A percentile compares a stretch with the other conserved stretches of the same genome.
Evolutionary conservation across 2,113 vertebrate species (phyloP).

Genomic region (Upupa epops): DNA sequence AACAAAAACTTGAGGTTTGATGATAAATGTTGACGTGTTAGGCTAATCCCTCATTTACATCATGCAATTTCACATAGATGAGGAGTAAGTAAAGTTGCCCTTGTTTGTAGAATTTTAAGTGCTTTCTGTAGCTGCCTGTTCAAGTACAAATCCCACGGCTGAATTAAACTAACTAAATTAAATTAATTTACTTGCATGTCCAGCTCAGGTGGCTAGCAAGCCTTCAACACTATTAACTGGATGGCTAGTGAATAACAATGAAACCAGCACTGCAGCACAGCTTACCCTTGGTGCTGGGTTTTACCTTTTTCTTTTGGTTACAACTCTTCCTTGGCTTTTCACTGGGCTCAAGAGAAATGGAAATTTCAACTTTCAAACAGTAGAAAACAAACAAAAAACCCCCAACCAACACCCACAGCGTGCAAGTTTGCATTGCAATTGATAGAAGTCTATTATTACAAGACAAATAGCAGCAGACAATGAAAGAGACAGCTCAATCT

Average conservation of each 20-base stretch:
- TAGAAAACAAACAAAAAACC: background rate
- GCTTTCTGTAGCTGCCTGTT: background rate
- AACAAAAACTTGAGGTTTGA: background rate
- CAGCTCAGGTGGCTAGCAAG: constrained; percentile 41
- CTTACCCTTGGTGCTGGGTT: background rate
- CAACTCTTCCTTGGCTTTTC: background rate
- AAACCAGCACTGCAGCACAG: background rate
- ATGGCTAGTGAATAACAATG: background rate
- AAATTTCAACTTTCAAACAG: background rate
- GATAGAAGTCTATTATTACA: constrained; percentile 48
- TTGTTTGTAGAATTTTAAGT: background rate
- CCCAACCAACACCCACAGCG: background rate
- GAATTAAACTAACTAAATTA: constrained; percentile 11
- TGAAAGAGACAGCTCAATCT: constrained; percentile 56
- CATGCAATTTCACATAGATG: rapidly evolving
- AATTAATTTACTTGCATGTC: background rate
- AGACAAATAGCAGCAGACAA: constrained; percentile 51
- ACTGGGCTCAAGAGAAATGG: background rate
- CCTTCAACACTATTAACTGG: background rate
- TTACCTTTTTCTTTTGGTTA: background rate
- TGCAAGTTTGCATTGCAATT: constrained; percentile 32
- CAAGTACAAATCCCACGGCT: background rate
- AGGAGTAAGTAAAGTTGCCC: background rate
- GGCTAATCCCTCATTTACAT: background rate
- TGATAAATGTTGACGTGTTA: background rate